A percentile compares a stretch with the other conserved stretches of the same genome.
Conservation (phyloP, 2,888 invertebrate species). For the Antheraea assamensis region DNA sequence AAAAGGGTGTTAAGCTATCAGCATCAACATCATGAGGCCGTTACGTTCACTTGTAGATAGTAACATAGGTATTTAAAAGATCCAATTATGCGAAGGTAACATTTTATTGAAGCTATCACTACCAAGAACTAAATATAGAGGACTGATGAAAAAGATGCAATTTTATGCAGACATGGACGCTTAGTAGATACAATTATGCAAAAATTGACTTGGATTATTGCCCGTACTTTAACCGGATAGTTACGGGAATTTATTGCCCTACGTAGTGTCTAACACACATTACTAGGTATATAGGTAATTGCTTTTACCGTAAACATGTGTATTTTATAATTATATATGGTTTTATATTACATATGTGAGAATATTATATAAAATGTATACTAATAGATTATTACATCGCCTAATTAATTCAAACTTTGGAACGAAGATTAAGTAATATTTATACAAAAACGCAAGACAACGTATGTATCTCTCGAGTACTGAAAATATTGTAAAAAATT, state of each 20-base stretch:
- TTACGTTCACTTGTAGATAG: neutral
- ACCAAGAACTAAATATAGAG: constrained; percentile 65
- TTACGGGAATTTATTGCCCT: constrained; percentile 67
- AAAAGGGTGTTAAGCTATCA: neutral
- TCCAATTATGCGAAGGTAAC: constrained; percentile 40
- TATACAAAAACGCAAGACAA: neutral
- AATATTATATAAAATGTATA: neutral
- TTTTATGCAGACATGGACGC: constrained; percentile 78
- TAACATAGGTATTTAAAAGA: constrained; percentile 44
- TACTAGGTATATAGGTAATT: constrained; percentile 43
- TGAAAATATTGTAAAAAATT: neutral
- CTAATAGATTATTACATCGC: too few species aligned
- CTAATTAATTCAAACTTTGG: neutral
- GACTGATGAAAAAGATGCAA: constrained; percentile 71
- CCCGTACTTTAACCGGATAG: constrained; percentile 55
- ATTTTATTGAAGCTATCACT: constrained; percentile 54
- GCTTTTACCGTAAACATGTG: constrained; percentile 30
- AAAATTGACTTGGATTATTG: constrained; percentile 66
- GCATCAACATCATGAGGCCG: neutral
- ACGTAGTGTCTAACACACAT: constrained; percentile 35
- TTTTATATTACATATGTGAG: neutral
- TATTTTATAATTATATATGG: neutral
- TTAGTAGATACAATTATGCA: constrained; percentile 77
- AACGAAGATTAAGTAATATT: neutral
- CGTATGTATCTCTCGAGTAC: too few species aligned